Evolutionary conservation across 2,113 vertebrate genomes (phyloP), one percentile per base, ranked within the genome.

Genomic region (Ceyx cyanopectus): DNA sequence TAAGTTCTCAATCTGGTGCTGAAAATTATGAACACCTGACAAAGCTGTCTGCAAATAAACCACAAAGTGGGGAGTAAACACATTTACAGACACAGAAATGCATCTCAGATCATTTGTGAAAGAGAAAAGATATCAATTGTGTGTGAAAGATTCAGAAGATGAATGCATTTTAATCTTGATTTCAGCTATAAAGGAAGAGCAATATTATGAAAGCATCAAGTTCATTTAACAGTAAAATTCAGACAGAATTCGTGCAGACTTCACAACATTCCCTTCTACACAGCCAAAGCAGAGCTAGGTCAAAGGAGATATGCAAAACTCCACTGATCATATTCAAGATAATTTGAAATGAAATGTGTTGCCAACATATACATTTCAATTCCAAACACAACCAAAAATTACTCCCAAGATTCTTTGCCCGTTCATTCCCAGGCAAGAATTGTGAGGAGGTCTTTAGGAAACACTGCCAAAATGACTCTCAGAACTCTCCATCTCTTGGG

Each of bases 31-130:
- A 84, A 76, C 63, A 91, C 63, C 84, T 85, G 81, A 94, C 75
- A 89, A 73, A 87, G 58, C 70, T 87, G 62, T 43, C 86, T 58
- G 75, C 86, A 92, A 93, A 90, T 88, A 85, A 94, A 79, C 37
- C 5, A 3, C 81, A 34, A 80, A n/a, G 72, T 67, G 72, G 27
- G 60, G 54, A 62, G 60, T 73, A 95, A 94, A 96, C 37, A 91
- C 78, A 41, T 91, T 80, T 87, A 73, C 18, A 80, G 81, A 80
- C 87, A 70, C 75, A 72, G 58, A 95, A 87, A 89, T 29, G 58
- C 63, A 14, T 82, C 70, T 73, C 70, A 82, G 51, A 89, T 65
- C 70, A 30, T 67, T 50, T 91, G 34, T n/a, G 84, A 82, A 85
- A 70, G 50, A 61, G 62, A 37, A 92, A 79, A 96, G 66, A 2